phyloP scores from a whole-genome alignment of 2,797 vertebrate species.

The Gastrophryne carolinensis region DNA sequence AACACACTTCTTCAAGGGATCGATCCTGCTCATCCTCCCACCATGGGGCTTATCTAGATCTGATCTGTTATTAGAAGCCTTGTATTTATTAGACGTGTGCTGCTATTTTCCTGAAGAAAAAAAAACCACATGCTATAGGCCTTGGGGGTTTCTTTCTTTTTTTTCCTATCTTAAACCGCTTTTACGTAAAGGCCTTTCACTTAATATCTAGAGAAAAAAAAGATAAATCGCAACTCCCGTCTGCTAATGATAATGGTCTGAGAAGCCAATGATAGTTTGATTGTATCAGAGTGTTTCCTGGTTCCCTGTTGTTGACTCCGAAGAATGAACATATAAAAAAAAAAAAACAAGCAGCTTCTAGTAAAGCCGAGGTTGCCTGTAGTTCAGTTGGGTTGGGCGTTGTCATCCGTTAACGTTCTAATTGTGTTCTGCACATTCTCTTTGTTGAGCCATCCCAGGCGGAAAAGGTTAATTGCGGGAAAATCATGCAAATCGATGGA shows the following conservation, averaged over 20 bases:
- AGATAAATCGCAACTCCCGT: not conserved
- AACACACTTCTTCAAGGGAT: constrained; percentile 4
- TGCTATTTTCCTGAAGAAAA: constrained; percentile 25
- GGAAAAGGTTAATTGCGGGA: constrained; percentile 15
- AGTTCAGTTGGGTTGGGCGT: constrained; percentile 22
- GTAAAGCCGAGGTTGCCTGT: constrained; percentile 7
- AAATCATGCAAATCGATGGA: constrained; percentile 17
- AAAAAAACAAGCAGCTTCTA: not conserved
- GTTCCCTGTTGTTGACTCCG: not conserved
- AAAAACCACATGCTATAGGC: constrained; percentile 31
- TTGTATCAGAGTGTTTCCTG: not conserved
- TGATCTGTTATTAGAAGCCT: constrained; percentile 18
- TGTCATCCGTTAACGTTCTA: constrained; percentile 20
- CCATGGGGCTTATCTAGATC: constrained; percentile 6
- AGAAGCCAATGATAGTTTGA: not conserved
- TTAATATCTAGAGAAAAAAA: not conserved
- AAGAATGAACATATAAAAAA: not conserved
- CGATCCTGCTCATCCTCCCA: not conserved
- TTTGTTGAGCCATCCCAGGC: not conserved
- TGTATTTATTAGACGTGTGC: constrained; percentile 30
- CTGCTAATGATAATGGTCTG: not conserved
- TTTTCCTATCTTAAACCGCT: not conserved
- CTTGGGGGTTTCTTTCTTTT: not conserved
- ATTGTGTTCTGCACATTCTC: constrained; percentile 16
- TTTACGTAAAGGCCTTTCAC: constrained; percentile 6